Base-by-base conservation (phyloP, 2,888 invertebrate species). In the Cosmia pyralina region DNA sequence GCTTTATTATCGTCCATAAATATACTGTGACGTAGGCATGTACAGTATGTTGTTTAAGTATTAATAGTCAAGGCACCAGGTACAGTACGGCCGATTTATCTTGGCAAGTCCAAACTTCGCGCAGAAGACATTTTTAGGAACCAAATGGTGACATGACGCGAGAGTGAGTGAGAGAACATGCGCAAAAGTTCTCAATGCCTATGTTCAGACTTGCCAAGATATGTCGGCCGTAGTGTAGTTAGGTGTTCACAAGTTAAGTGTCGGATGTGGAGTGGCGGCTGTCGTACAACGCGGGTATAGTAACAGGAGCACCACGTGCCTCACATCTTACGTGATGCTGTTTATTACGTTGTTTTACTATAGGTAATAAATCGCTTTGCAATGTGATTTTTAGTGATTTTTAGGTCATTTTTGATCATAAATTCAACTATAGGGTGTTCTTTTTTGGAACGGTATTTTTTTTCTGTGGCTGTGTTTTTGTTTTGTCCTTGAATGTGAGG, bases 241-340 rank as follows among this genome's bases (percentile, higher is more conserved):
- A 58, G 28, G 34, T 65, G 11, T 6, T 69, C 13, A 3, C 34
- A n/a, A 34, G n/a, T 75, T 7, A 7, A 15, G 34, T 34, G 28
- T 76, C 44, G 44, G 57, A 41, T 53, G 38, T 46, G 46, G 59
- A 77, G 48, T 69, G 52, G 11, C 19, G n/a, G 59, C n/a, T 67
- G 53, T 22, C 59, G 63, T 7, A 46, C 22, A 79, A 41, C 62
- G 41, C 44, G 28, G 44, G 38, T 50, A 59, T 66, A 44, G 34
- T 62, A 53, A 62, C 53, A 57, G 46, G n/a, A 65, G 34, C 34
- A 58, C 53, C 81, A 75, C 75, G 69, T 57, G 65, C 15, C 28
- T 48, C 17, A 22, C 15, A 48, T 48, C 48, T 68, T 80, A 79
- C 50, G 57, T 57, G 76, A 58, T 44, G 13, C 48, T 52, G 17